Percentiles rank a stretch among this genome's conserved stretches.
Evolutionary conservation across 1,140 invertebrate genomes (phyloP).

Genomic region (Zaprionus vittiger): DNA sequence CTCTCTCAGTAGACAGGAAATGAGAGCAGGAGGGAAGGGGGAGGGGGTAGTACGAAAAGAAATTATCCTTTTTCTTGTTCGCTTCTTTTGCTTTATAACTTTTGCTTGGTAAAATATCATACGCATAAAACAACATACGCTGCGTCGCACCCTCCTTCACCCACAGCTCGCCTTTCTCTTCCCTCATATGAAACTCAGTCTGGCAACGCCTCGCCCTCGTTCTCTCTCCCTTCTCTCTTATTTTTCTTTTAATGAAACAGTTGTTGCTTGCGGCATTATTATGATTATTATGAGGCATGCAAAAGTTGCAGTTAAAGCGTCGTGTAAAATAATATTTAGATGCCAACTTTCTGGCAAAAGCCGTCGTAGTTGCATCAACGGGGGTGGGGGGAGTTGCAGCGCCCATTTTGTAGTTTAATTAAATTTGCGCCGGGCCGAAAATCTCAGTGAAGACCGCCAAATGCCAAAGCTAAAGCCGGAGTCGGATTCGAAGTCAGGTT

Average conservation of each 20-base stretch:
- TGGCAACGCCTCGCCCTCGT: not conserved
- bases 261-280: conserved; percentile 76
- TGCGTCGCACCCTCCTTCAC: not conserved
- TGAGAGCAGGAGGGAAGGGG: conserved; percentile 4
- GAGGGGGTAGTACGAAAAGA: conserved; percentile 35
- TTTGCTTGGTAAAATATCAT: conserved; percentile 78
- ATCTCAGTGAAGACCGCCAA: conserved; percentile 66
- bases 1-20: conserved; percentile 1
- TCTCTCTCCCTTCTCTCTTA: conserved; percentile 23
- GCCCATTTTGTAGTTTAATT: conserved; percentile 66
- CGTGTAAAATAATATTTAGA: conserved; percentile 82
- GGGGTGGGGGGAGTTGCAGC: not conserved
- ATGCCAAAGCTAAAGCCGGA: conserved; percentile 38
- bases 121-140: conserved; percentile 79
- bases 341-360: conserved; percentile 50
- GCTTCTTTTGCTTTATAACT: conserved; percentile 64
- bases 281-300: conserved; percentile 80
- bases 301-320: conserved; percentile 79
- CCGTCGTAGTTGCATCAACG: not conserved
- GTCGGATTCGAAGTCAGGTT: conserved; percentile 4
- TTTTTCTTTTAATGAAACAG: conserved; percentile 78
- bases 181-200: conserved; percentile 6
- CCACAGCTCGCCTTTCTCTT: not conserved
- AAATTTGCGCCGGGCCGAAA: conserved; percentile 65
- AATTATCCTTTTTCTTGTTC: conserved; percentile 67